Conservation (phyloP, 2,888 invertebrate genomes). For the Spilarctia lutea region DNA sequence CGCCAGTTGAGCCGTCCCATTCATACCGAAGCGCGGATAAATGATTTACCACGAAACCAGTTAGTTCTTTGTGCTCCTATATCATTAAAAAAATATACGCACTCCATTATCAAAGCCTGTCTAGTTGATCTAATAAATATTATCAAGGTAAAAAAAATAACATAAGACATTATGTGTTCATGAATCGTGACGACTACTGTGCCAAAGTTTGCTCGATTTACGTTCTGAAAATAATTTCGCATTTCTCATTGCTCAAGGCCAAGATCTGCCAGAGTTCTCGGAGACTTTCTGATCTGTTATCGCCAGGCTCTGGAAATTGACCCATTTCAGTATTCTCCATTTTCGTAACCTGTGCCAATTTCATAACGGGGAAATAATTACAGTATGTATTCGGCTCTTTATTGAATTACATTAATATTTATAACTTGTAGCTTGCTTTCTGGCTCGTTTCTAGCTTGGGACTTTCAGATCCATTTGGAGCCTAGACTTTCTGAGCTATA, state of each 20-base stretch:
- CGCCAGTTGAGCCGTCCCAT: too few species aligned
- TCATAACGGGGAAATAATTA: too few species aligned
- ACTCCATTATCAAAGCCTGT: not conserved
- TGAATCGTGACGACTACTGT: not conserved
- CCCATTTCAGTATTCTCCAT: not conserved
- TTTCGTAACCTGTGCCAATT: too few species aligned
- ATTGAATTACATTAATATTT: too few species aligned
- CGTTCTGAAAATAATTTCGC: not conserved
- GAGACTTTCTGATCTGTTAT: not conserved
- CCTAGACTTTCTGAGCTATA: too few species aligned
- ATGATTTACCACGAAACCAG: too few species aligned
- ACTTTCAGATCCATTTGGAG: too few species aligned
- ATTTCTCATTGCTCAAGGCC: not conserved
- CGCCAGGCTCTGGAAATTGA: not conserved
- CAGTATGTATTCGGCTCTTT: too few species aligned
- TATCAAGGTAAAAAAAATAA: not conserved
- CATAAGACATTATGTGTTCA: not conserved
- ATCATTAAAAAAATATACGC: not conserved
- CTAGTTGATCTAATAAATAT: not conserved
- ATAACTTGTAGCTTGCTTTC: too few species aligned
- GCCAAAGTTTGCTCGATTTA: not conserved
- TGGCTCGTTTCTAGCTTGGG: too few species aligned
- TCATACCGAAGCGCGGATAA: too few species aligned
- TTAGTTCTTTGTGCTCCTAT: not conserved
- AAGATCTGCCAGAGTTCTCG: not conserved